Percentiles rank a stretch among this genome's conserved stretches.
Conservation (phyloP, 2,797 vertebrate species). For the Sebastes steindachneri region DNA sequence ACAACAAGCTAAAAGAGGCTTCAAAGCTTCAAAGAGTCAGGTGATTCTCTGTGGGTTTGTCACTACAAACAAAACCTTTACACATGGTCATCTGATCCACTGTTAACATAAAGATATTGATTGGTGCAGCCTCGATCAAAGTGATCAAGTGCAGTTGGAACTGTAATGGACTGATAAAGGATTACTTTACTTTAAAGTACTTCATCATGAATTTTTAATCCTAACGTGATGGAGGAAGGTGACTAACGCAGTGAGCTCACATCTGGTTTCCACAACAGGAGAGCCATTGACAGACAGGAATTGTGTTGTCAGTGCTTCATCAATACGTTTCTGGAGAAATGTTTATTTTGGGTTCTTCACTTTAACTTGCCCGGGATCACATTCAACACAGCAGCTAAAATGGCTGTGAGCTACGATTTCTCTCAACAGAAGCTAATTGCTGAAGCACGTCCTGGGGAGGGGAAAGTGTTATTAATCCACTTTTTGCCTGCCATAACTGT, state of each 20-base stretch:
- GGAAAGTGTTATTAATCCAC: constrained; percentile 11
- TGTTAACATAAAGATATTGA: no score
- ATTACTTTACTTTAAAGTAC: not conserved
- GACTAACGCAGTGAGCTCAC: not conserved
- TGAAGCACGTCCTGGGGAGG: not conserved
- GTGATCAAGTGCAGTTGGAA: not conserved
- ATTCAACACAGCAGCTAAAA: not conserved
- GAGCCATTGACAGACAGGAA: not conserved
- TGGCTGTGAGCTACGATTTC: not conserved
- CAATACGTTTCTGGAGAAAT: not conserved
- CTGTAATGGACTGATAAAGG: no score
- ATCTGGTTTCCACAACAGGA: not conserved
- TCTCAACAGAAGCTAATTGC: not conserved
- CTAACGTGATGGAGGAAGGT: not conserved
- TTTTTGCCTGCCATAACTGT: not conserved
- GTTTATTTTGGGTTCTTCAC: not conserved
- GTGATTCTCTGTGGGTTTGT: no score
- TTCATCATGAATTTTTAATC: constrained; percentile 7
- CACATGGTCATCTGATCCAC: no score
- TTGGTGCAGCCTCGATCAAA: not conserved
- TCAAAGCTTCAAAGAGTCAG: no score
- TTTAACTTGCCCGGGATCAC: not conserved
- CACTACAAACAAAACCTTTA: no score
- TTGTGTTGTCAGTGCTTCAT: not conserved
- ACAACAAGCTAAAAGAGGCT: no score